Conservation (phyloP, 64 coral and sea anemone species). For the Pocillopora damicornis region DNA sequence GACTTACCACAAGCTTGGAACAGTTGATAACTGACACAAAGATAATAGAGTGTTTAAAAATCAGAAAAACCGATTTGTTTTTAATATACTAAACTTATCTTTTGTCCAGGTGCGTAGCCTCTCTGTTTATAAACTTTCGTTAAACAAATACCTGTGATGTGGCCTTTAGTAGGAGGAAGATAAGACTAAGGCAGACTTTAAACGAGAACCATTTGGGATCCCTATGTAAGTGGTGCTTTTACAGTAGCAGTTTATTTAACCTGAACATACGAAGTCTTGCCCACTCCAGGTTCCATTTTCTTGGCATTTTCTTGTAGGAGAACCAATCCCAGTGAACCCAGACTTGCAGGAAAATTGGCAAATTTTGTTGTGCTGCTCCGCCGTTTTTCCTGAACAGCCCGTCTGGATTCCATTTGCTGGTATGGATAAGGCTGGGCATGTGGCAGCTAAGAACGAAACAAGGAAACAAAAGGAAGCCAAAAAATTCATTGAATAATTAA, state of each 20-base stretch:
- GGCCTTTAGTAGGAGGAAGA: too few species aligned
- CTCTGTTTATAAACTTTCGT: too few species aligned
- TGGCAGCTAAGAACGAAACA: background rate
- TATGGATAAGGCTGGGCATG: slow-evolving; percentile 2
- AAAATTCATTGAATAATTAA: too few species aligned
- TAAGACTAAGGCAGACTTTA: too few species aligned
- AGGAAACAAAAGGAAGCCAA: too few species aligned
- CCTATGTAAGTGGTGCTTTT: background rate
- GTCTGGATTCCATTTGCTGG: slow-evolving; percentile 13
- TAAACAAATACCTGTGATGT: too few species aligned
- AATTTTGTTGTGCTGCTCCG: slow-evolving; percentile 21
- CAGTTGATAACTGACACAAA: slow-evolving; percentile 10
- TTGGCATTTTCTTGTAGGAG: slow-evolving; percentile 19
- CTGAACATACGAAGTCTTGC: slow-evolving; percentile 18
- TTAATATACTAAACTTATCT: too few species aligned
- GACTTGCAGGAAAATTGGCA: slow-evolving; percentile 39
- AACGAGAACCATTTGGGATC: too few species aligned
- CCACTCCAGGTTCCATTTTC: slow-evolving; percentile 51
- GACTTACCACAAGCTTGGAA: background rate
- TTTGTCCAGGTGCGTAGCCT: too few species aligned
- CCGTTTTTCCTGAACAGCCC: background rate
- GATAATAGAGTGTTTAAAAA: too few species aligned
- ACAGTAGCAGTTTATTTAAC: background rate
- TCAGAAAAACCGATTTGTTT: too few species aligned
- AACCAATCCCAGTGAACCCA: slow-evolving; percentile 17